phyloP scores from a whole-genome alignment of 2,888 invertebrate genomes.

The Drosophila niveifrons region DNA sequence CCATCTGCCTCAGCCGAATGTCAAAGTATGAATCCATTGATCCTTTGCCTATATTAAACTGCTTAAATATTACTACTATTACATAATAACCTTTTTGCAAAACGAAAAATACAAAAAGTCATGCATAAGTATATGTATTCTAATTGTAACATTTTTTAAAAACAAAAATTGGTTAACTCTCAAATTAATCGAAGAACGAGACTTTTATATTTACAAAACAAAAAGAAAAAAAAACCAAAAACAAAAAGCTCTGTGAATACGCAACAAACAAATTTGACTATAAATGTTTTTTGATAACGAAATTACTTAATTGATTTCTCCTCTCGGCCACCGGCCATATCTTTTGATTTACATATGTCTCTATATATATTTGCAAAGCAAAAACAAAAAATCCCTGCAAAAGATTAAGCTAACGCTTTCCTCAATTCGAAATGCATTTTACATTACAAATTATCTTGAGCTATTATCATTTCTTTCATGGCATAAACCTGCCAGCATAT shows the following conservation, averaged over 20 bases:
- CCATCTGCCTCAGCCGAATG: constrained; percentile 87
- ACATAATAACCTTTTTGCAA: constrained; percentile 63
- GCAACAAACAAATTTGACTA: constrained; percentile 46
- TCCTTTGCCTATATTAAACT: constrained; percentile 60
- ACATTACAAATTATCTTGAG: not conserved
- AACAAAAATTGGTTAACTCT: constrained; percentile 40
- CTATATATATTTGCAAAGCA: not conserved
- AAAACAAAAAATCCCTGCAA: not conserved
- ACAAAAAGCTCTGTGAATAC: constrained; percentile 46
- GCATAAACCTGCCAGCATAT: constrained; percentile 12
- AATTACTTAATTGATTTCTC: constrained; percentile 13
- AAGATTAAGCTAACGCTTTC: not conserved
- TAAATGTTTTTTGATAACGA: constrained; percentile 52
- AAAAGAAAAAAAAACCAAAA: not conserved
- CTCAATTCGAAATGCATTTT: constrained; percentile 8
- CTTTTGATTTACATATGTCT: constrained; percentile 15
- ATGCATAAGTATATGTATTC: constrained; percentile 66
- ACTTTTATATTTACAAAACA: constrained; percentile 45
- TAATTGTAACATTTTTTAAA: constrained; percentile 45
- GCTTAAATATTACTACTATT: constrained; percentile 63
- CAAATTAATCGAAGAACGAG: constrained; percentile 23
- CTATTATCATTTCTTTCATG: constrained; percentile 10
- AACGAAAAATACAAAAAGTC: constrained; percentile 47
- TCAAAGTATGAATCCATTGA: constrained; percentile 87
- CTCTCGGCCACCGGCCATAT: not conserved